Conservation (phyloP, 2,888 invertebrate species). For the Macaria liturata region DNA sequence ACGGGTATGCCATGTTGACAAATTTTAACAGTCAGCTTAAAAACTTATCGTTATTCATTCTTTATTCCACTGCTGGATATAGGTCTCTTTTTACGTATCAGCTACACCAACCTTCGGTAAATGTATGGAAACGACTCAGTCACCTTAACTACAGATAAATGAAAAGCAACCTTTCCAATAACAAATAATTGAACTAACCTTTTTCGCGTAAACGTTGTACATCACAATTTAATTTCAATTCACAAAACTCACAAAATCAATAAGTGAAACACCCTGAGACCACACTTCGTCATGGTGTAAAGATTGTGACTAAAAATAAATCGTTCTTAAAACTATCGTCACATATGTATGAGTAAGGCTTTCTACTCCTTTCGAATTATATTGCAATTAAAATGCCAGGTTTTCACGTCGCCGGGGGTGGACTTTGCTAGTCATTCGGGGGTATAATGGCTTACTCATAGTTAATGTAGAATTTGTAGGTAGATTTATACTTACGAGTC, state of each 20-base stretch:
- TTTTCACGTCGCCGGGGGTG: conserved; percentile 5
- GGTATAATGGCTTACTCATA: too few species aligned
- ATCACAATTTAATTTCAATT: neutral
- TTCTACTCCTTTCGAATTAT: conserved; percentile 14
- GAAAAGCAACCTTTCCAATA: too few species aligned
- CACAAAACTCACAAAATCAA: conserved; percentile 7
- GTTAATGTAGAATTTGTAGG: too few species aligned
- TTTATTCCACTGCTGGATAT: too few species aligned
- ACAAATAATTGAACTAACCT: neutral
- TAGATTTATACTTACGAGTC: too few species aligned
- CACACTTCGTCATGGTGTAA: conserved; percentile 8
- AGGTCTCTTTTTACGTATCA: too few species aligned
- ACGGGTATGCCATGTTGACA: too few species aligned
- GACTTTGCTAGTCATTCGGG: too few species aligned
- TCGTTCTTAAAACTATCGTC: neutral
- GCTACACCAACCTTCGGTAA: neutral
- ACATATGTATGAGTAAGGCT: neutral
- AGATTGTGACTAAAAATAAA: conserved; percentile 12
- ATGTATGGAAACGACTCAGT: too few species aligned
- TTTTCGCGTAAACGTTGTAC: neutral
- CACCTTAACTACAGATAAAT: too few species aligned
- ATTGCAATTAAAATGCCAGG: conserved; percentile 23
- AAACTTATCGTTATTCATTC: too few species aligned
- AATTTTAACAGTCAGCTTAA: too few species aligned
- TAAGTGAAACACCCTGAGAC: conserved; percentile 1